These are phyloP conservation scores for Neopipo cinnamomea DNA, from an alignment of 2,113 vertebrate genomes.

Conservation along the genomic window DNA sequence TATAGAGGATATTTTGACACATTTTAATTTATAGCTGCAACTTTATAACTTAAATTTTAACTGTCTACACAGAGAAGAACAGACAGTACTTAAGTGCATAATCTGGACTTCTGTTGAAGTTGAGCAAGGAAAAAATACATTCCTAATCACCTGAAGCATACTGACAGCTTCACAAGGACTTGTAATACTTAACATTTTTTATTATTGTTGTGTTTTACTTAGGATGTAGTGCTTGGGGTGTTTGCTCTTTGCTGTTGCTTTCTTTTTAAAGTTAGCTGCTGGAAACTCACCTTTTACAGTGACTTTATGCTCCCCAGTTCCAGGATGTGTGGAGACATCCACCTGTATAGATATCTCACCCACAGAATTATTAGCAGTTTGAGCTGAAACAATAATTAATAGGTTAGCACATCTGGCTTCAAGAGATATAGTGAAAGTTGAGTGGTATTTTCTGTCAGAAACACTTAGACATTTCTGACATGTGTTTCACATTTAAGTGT, in stretches of 20 bases:
- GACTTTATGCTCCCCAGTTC: conserved; percentile 96
- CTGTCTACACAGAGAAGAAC: background rate
- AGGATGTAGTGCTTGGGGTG: background rate
- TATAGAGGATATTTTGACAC: background rate
- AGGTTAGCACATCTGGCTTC: background rate
- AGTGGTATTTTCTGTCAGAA: background rate
- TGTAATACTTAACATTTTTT: background rate
- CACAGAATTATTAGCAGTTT: conserved; percentile 81
- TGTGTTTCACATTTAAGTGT: background rate
- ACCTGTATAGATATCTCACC: conserved; percentile 94
- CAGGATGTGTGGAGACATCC: conserved; percentile 88
- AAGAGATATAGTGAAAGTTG: background rate
- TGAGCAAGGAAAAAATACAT: background rate
- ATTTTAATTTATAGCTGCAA: background rate
- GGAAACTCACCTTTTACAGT: conserved; percentile 87
- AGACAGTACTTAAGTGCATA: background rate
- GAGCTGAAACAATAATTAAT: conserved; percentile 62
- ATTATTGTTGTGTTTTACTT: background rate
- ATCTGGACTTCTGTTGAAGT: background rate
- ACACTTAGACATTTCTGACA: background rate
- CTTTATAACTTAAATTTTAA: background rate
- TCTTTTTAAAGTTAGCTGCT: background rate
- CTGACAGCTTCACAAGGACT: background rate
- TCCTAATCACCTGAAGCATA: background rate
- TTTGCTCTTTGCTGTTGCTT: background rate